Conservation (phyloP, 2,888 invertebrate species). For the Lepidochrysops patricia region DNA sequence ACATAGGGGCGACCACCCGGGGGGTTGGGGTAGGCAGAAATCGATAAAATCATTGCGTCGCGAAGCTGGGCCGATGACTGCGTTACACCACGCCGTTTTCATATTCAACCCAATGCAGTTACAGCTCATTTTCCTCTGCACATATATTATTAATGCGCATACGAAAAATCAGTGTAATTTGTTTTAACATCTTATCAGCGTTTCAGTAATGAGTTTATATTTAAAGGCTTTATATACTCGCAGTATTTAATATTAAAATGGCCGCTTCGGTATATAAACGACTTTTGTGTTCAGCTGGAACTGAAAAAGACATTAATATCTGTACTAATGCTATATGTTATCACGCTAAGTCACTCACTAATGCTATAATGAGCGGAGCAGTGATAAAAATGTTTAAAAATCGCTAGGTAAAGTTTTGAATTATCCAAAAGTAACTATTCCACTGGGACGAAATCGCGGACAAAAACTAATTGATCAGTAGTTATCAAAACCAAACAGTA, state of each 20-base stretch:
- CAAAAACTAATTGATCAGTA: too few relatives aligned
- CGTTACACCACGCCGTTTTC: slow-evolving; percentile 13
- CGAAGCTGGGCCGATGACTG: slow-evolving; percentile 37
- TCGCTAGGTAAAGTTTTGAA: too few relatives aligned
- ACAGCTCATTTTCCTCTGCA: slow-evolving; percentile 13
- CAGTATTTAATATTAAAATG: not conserved
- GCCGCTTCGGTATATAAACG: not conserved
- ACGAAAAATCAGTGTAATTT: slow-evolving; percentile 8
- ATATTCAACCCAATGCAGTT: slow-evolving; percentile 11
- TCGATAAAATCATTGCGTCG: slow-evolving; percentile 67
- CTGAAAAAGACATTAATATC: too few relatives aligned
- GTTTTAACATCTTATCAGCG: slow-evolving; percentile 3
- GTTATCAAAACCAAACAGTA: too few relatives aligned
- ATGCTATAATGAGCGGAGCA: too few relatives aligned
- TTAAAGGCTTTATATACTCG: not conserved
- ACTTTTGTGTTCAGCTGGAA: too few relatives aligned
- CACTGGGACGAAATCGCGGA: too few relatives aligned
- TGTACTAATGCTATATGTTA: too few relatives aligned
- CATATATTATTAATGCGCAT: slow-evolving; percentile 4
- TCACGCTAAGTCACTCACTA: too few relatives aligned
- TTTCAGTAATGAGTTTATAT: slow-evolving; percentile 9
- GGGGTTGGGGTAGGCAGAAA: slow-evolving; percentile 42
- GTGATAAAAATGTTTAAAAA: too few relatives aligned
- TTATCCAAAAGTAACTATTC: too few relatives aligned
- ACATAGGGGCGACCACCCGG: slow-evolving; percentile 25